These are phyloP conservation scores for Pseudorhombus dupliciocellatus DNA, from an alignment of 2,113 vertebrate species.

Conservation along the genomic window DNA sequence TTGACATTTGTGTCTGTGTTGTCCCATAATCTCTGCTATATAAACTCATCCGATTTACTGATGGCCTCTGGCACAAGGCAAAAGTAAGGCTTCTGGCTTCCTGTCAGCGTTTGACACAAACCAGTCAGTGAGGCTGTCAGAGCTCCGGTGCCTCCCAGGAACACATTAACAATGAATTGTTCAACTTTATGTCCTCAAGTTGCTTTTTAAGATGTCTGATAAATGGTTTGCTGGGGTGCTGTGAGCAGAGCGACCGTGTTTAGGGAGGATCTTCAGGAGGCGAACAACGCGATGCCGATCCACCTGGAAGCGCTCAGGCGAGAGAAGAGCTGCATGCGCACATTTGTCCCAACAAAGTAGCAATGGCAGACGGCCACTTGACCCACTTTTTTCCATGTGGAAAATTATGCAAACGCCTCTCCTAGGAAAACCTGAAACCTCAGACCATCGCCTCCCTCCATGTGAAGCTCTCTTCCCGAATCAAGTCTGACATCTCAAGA, in stretches of 20 bases:
- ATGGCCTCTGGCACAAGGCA: conserved; percentile 19
- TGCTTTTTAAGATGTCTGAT: background rate
- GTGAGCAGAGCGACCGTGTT: background rate
- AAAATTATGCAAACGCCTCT: conserved; percentile 26
- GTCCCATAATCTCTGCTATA: conserved; percentile 25
- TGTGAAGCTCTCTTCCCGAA: conserved; percentile 37
- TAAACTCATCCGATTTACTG: conserved; percentile 23
- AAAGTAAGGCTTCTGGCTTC: conserved; percentile 15
- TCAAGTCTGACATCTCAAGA: conserved; percentile 52
- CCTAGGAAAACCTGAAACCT: conserved; percentile 15
- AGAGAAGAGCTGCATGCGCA: conserved; percentile 4
- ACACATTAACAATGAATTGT: conserved; percentile 17
- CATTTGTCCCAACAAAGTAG: conserved; percentile 1
- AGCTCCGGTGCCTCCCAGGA: conserved; percentile 1
- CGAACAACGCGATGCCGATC: conserved; percentile 50
- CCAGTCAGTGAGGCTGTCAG: background rate
- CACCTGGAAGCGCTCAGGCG: conserved; percentile 44
- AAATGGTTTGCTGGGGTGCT: background rate
- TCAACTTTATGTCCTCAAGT: background rate
- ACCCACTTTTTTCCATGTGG: conserved; percentile 45
- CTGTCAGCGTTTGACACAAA: conserved; percentile 34
- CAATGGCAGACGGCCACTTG: conserved; percentile 17
- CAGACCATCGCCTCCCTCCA: conserved; percentile 35
- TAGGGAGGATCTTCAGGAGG: conserved; percentile 38
- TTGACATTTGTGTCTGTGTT: conserved; percentile 40